Base-by-base conservation (phyloP, 1,140 invertebrate genomes). In the Drosophila ironensis region DNA sequence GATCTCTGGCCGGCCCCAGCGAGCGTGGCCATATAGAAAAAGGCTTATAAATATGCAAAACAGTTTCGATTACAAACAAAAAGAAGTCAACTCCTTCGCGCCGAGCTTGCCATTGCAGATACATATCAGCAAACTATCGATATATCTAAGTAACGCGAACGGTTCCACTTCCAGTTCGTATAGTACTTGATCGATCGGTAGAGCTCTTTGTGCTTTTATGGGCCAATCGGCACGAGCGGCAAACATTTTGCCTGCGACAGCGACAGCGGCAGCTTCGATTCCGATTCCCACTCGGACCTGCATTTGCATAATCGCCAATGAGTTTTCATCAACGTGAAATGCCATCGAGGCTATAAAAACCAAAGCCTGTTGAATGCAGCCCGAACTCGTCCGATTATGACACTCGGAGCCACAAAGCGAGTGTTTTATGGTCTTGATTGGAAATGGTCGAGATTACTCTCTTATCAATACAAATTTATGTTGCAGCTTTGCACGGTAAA, bases 1-100 rank as follows among this genome's bases (percentile, higher is more conserved):
- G 59, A 52, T 52, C 11, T 24, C 37, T 7, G 50, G n/a, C 14
- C 14, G 14, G 28, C 2, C 24, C 44, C 35, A 24, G 30, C 22
- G 14, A 22, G 27, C 27, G 38, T 45, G 52, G 38, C 25, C 35
- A 41, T 59, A 66, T 44, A 50, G 52, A 45, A 70, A 70, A 76
- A 48, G 30, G 41, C 61, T 84, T 86, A 84, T 84, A 84, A 84
- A 84, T 84, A 84, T 84, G 78, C 78, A 84, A 84, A 78, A 71
- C 82, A 84, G 78, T 84, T 71, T 57, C 68, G 80, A 84, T 84
- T 84, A 84, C 73, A 63, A n/a, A 27, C 24, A 48, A 50, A 45
- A 25, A 41, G n/a, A n/a, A n/a, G n/a, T n/a, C n/a, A 38, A 54
- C 60, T 52, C 45, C 44, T 57, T 37, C 61, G 19, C 9, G 30